Evolutionary conservation across 2,113 vertebrate genomes (phyloP).

Genomic region (Pseudolaguvia tuberculata): DNA sequence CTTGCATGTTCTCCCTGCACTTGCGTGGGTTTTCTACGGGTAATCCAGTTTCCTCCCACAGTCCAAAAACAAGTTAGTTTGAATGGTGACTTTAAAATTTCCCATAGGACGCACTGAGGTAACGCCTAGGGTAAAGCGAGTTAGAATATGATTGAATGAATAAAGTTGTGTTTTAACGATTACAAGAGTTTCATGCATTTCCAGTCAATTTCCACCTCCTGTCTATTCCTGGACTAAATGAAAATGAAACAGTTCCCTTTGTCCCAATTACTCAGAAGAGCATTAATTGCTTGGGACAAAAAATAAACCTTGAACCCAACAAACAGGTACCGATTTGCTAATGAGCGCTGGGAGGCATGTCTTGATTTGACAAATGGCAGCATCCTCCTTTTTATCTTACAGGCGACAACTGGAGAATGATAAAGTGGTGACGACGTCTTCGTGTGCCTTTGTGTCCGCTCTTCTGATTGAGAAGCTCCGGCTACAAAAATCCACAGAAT

Average conservation of each 20-base stretch:
- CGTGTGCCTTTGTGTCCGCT: conserved; percentile 4
- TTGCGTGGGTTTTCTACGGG: no score
- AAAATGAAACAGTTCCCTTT: background rate
- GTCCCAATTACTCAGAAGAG: background rate
- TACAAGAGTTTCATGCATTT: no score
- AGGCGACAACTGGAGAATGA: background rate
- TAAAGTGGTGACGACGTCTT: conserved; percentile 4
- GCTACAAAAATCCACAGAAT: conserved; percentile 29
- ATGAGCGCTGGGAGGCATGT: conserved; percentile 4
- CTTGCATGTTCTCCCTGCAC: no score
- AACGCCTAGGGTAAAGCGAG: no score
- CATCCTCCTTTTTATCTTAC: background rate
- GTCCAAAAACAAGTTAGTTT: no score
- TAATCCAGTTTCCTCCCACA: no score
- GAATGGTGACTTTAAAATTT: no score
- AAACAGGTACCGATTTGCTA: conserved; percentile 20
- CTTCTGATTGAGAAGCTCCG: conserved; percentile 26
- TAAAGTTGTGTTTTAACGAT: no score
- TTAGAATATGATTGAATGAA: no score
- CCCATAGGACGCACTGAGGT: no score
- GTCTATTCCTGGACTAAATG: background rate
- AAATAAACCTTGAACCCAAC: conserved; percentile 23
- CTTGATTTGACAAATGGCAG: conserved; percentile 6
- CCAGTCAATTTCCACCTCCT: no score
- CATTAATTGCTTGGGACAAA: conserved; percentile 15